Base-by-base conservation (phyloP, 2,797 vertebrate genomes). In the Sebastes itinus region DNA sequence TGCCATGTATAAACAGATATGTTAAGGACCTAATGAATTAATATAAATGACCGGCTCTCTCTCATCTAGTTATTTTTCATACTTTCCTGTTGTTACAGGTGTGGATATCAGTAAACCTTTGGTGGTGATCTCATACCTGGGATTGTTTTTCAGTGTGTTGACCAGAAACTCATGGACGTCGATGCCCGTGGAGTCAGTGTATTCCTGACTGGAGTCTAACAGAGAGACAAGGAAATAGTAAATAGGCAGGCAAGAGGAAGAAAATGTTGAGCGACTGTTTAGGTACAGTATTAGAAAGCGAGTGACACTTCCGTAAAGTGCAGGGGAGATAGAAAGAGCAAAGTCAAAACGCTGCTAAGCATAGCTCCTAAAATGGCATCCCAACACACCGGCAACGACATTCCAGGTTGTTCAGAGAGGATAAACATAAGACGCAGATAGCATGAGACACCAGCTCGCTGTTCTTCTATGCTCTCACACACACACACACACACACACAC, bases 111-210 rank as follows among this genome's bases (percentile, higher is more conserved):
- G 59, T 49, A 7, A 56, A 7, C 62, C 20, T 72, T 75, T 69
- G 23, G 16, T 56, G 33, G 22, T 20, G 66, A n/a, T 62, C 27
- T 75, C 75, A 66, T 97, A 99, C 99, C 98, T 97, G 96, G 98
- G 99, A 94, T 99, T 99, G 95, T 99, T 99, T 96, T 99, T 99
- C 97, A 99, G 97, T 96, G 99, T 99, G 96, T 98, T 99, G 96
- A 99, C 98, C 97, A 99, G 95, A 97, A 99, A 99, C 95, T 99
- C 99, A 71, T 99, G 99, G 90, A 99, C 95, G 83, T 99, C 99
- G 84, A 99, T 99, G 93, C 99, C 99, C 81, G 99, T 99, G 89
- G 99, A 99, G 94, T 99, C 99, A 6, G 98, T 99, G 78, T 99
- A 99, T 95, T 99, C 99, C 94, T 99, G 99, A 94, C 98, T 99